Percentiles rank a stretch among this genome's conserved stretches.
phyloP scores from a whole-genome alignment of 37 sponge, comb jelly and placozoan genomes.

The Tethya wilhelma region DNA sequence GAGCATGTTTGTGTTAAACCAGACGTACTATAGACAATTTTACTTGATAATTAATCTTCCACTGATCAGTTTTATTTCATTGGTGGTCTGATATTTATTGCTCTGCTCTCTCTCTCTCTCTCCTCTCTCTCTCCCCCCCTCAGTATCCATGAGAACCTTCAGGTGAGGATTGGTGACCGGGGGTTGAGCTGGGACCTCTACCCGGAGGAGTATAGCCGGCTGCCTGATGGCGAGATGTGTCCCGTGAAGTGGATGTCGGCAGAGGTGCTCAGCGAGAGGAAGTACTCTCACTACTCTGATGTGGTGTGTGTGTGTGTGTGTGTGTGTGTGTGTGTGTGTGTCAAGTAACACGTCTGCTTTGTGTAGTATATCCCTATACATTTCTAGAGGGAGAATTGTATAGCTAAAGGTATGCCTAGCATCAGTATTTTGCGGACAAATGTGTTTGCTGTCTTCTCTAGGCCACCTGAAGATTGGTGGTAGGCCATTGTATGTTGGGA shows the following conservation, averaged over 20 bases:
- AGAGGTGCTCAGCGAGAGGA: constrained; percentile 63
- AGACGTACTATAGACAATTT: background rate
- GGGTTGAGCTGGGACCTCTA: constrained; percentile 85
- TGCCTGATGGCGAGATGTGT: constrained; percentile 60
- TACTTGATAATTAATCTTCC: background rate
- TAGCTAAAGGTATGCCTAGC: background rate
- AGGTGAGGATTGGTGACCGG: constrained; percentile 72
- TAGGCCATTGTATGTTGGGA: too few species aligned
- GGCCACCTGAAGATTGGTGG: too few species aligned
- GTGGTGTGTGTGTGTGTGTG: constrained; percentile 63
- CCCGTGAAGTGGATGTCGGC: constrained; percentile 84
- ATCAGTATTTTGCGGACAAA: background rate
- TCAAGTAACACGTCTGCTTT: background rate
- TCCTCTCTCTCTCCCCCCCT: background rate
- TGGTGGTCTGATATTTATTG: too few species aligned
- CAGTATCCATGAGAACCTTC: constrained; percentile 80
- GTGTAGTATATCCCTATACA: background rate
- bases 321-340: background rate
- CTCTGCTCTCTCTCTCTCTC: background rate
- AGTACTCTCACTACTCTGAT: constrained; percentile 74
- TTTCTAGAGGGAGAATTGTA: background rate
- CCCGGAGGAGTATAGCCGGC: constrained; percentile 75
- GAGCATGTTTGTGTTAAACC: constrained; percentile 10
- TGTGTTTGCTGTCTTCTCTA: background rate
- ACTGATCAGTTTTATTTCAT: background rate